Percentiles rank a stretch among this genome's conserved stretches.
Evolutionary conservation across 1,140 invertebrate species (phyloP).

Genomic region (Calycopis cecrops): DNA sequence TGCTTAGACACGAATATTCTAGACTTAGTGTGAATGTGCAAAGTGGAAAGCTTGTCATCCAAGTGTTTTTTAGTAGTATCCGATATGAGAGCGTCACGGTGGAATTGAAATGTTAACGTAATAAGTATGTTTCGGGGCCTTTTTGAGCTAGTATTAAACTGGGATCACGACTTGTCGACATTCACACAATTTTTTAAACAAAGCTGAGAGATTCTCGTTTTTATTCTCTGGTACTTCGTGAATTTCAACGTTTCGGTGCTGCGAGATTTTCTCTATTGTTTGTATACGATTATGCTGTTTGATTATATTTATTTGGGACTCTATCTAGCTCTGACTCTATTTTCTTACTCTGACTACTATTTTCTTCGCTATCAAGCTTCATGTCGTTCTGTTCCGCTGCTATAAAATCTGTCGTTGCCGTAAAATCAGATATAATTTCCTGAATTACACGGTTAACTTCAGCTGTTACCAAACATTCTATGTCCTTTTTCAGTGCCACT

Average conservation of each 20-base stretch:
- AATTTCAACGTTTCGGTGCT: too few relatives aligned
- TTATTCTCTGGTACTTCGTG: too few relatives aligned
- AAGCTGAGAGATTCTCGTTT: too few relatives aligned
- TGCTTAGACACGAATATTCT: not conserved
- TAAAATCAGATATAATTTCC: not conserved
- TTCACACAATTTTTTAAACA: not conserved
- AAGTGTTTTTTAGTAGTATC: not conserved
- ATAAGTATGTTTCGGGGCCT: not conserved
- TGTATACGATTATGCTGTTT: not conserved
- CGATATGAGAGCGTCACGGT: not conserved
- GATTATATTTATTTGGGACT: not conserved
- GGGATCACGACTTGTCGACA: not conserved
- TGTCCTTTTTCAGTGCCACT: not conserved
- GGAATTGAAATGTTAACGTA: not conserved
- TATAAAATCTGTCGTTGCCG: too few relatives aligned
- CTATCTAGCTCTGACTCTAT: not conserved
- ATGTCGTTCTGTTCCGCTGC: too few relatives aligned
- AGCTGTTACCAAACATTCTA: not conserved
- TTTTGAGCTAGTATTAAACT: constrained; percentile 7
- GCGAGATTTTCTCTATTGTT: not conserved
- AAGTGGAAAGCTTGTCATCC: not conserved
- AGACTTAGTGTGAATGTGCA: not conserved
- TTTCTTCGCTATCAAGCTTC: too few relatives aligned
- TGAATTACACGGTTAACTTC: not conserved
- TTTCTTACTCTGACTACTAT: too few relatives aligned